Base-by-base conservation (phyloP, 2,113 vertebrate genomes). In the Aegotheles bennettii region DNA sequence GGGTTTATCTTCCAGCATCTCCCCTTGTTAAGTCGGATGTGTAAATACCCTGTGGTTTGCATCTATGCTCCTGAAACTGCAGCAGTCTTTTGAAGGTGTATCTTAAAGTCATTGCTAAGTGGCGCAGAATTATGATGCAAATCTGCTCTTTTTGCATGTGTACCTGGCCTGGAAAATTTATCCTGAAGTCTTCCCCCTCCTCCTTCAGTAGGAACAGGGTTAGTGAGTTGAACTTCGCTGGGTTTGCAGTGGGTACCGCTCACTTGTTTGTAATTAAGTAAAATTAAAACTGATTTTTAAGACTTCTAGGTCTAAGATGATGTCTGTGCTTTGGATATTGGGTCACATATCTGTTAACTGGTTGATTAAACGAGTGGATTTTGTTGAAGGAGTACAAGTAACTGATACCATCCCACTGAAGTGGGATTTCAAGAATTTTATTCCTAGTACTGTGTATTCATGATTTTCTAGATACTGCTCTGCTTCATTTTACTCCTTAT, bases 281-380 rank as follows among this genome's bases (percentile, higher is more conserved):
- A 11, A 86, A 50, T 29, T 6, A 25, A 71, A 87, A 14, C 9
- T 47, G 4, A 1, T 35, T 69, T 67, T 10, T 3, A 50, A 70
- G 18, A 16, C 17, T 64, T 71, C 8, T 10, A 43, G 21, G 24
- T 69, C 9, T 13, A 25, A 43, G 29, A 5, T 63, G 14, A 3
- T 54, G 24, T 7, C 56, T 51, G 0, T 0, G 1, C 42, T 53
- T 63, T 9, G 33, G 25, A 2, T 71, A 9, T 38, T 19, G 35
- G 42, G 21, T 51, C 47, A 4, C 17, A 25, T 9, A 8, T 7
- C 3, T 4, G 6, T 42, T 15, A 42, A 28, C 16, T 50, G 38
- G 5, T 20, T 59, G 60, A 47, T 89, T 13, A 77, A 90, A 65
- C 38, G 3, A 5, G 11, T 69, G 29, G 2, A 9, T 85, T 67